Evolutionary conservation across 2,797 vertebrate genomes (phyloP).

Genomic region (Leptodactylus fallax): DNA sequence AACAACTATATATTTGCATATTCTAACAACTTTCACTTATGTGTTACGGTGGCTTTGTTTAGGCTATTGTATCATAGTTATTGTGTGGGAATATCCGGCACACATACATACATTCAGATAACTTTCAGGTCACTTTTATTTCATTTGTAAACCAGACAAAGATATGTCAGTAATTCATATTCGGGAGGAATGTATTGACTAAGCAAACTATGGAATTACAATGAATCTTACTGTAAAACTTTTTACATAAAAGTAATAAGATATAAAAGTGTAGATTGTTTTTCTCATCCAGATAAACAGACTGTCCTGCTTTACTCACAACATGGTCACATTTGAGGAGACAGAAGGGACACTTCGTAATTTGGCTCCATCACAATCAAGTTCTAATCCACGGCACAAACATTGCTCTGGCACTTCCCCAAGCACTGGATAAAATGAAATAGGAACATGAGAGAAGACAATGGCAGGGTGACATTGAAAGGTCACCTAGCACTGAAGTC

Average conservation of each 20-base stretch:
- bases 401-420: constrained; percentile 82
- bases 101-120: not conserved
- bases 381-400: constrained; percentile 85
- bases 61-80: not conserved
- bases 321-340: constrained; percentile 87
- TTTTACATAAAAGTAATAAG: too few species aligned
- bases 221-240: not conserved
- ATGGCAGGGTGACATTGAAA: constrained; percentile 22
- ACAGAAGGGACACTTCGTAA: constrained; percentile 83
- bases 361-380: constrained; percentile 85
- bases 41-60: too few species aligned
- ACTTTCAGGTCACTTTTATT: not conserved
- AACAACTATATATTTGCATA: too few species aligned
- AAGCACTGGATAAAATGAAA: constrained; percentile 77
- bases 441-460: not conserved
- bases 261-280: not conserved
- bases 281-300: constrained; percentile 28
- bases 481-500: not conserved
- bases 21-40: too few species aligned
- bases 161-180: too few species aligned
- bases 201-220: not conserved
- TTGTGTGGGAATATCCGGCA: not conserved
- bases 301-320: constrained; percentile 82
- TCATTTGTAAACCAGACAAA: too few species aligned
- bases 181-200: not conserved